Base-by-base conservation (phyloP, 2,888 invertebrate genomes). In the Caenorhabditis angaria region DNA sequence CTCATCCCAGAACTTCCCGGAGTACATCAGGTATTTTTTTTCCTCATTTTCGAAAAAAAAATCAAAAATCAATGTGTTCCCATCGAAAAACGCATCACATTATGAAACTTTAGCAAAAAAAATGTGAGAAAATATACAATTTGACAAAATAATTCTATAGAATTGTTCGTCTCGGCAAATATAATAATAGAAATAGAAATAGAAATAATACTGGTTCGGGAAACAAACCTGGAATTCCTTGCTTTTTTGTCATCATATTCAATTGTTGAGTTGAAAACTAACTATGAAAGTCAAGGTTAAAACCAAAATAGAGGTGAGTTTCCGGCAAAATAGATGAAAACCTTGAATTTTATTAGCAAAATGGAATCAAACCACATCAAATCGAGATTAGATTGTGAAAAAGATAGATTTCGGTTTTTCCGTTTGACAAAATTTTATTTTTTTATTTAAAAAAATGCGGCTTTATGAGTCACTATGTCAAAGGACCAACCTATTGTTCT, bases 1-100 rank as follows among this genome's bases (percentile, higher is more conserved):
- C 66, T 84, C 56, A 75, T 85, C 18, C 86, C 87, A 10, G 68
- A 75, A 18, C 65, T 70, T 24, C 68, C 74, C n/a, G 85, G 85
- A 32, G 62, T 67, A 10, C 79, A 82, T 66, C 71, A 81, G 69
- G 85, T 86, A 22, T 54, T 35, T 58, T 22, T 41, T 54, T 18
- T 22, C 24, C 27, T 24, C 27, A 24, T 51, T 51, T 35, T 35
- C 14, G 35, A 35, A 35, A 6, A 35, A 35, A 35, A n/a, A 14
- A 10, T 35, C 35, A 35, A 35, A 10, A 10, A 35, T 35, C 14
- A n/a, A n/a, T n/a, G n/a, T n/a, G n/a, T n/a, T n/a, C n/a, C n/a
- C n/a, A n/a, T n/a, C n/a, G n/a, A n/a, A n/a, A n/a, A n/a, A n/a
- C n/a, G n/a, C n/a, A n/a, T n/a, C 35, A 28, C 48, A 48, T 60